A percentile compares a stretch with the other conserved stretches of the same genome.
These are phyloP conservation scores for Gavia stellata DNA, from an alignment of 2,113 vertebrate species.

Conservation along the genomic window DNA sequence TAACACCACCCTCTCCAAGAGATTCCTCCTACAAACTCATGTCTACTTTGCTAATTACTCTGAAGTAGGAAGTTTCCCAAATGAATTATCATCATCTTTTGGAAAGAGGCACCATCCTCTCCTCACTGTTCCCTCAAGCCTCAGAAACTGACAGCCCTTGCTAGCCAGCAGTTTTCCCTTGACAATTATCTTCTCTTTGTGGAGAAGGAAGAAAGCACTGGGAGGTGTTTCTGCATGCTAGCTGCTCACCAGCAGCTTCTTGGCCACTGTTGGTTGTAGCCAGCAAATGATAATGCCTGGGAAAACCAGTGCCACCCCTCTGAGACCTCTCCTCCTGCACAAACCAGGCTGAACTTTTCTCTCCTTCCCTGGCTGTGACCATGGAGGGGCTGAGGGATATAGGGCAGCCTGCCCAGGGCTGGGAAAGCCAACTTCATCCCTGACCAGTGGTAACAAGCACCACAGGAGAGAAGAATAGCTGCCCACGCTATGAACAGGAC, in stretches of 20 bases:
- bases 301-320: not conserved
- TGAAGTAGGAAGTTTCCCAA: not conserved
- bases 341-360: not conserved
- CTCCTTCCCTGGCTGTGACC: not conserved
- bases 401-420: not conserved
- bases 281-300: not conserved
- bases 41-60: not conserved
- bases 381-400: not conserved
- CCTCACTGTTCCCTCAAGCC: not conserved
- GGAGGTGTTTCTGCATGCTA: not conserved
- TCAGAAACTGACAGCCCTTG: not conserved
- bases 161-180: not conserved
- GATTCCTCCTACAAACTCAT: not conserved
- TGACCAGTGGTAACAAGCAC: not conserved
- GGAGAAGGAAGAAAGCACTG: not conserved
- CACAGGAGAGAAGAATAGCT: not conserved
- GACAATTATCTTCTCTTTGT: not conserved
- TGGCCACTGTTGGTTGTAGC: not conserved
- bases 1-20: not conserved
- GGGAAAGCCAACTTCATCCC: not conserved
- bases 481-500: not conserved
- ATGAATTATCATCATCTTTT: not conserved
- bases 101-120: not conserved
- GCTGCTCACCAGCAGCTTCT: not conserved
- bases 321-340: not conserved